These are phyloP conservation scores for Heterocephalus glaber DNA, from an alignment of 2,113 vertebrate species.

Conservation along the genomic window DNA sequence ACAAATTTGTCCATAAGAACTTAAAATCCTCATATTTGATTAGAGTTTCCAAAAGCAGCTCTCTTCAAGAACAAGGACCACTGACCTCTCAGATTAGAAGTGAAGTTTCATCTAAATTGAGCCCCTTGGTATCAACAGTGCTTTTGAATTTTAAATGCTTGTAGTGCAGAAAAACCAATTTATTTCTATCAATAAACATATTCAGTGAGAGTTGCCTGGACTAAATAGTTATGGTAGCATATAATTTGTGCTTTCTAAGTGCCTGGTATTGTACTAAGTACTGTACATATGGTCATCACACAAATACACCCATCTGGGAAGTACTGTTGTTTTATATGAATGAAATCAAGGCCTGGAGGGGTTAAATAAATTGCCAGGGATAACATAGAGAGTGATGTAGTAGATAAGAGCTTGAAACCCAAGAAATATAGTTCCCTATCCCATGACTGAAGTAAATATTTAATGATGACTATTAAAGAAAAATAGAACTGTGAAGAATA, in stretches of 20 bases:
- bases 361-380: not conserved
- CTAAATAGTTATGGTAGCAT: not conserved
- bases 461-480: not conserved
- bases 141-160: not conserved
- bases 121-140: not conserved
- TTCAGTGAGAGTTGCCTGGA: not conserved
- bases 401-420: not conserved
- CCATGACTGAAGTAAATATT: not conserved
- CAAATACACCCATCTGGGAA: not conserved
- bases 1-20: not conserved
- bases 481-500: not conserved
- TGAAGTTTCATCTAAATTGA: not conserved
- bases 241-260: slow-evolving; percentile 27
- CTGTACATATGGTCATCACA: not conserved
- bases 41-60: slow-evolving; percentile 7
- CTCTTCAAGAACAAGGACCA: not conserved
- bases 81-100: not conserved
- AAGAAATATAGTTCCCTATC: not conserved
- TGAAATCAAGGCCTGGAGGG: not conserved
- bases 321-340: not conserved
- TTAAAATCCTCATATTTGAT: not conserved
- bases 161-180: not conserved
- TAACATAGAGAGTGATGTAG: not conserved
- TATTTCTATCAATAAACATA: not conserved
- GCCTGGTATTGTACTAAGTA: not conserved